These are phyloP conservation scores for Emesis castigata DNA, from an alignment of 2,888 invertebrate genomes.

Conservation along the genomic window DNA sequence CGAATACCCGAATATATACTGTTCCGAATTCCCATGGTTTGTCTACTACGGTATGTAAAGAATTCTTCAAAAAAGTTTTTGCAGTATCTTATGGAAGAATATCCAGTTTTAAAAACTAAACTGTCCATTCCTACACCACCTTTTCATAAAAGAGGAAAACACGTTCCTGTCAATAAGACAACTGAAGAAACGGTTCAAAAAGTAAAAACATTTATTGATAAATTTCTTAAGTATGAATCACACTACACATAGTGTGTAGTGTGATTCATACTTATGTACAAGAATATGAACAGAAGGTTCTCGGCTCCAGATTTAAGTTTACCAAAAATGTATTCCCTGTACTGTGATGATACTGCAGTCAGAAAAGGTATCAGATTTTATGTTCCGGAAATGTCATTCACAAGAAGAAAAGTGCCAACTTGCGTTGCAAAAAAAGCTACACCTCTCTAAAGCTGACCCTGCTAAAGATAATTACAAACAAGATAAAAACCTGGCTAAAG, in stretches of 20 bases:
- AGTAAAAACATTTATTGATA: constrained; percentile 51
- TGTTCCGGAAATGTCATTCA: constrained; percentile 11
- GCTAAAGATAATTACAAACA: constrained; percentile 7
- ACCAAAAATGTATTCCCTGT: neutral
- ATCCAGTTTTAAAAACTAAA: constrained; percentile 26
- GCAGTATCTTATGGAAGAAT: constrained; percentile 44
- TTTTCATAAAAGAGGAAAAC: too few species aligned
- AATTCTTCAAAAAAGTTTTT: constrained; percentile 46
- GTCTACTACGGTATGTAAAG: constrained; percentile 27
- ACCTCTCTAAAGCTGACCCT: constrained; percentile 24
- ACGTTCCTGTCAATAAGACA: constrained; percentile 60
- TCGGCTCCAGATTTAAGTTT: neutral
- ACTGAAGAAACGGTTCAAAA: constrained; percentile 34
- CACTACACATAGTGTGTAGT: constrained; percentile 32
- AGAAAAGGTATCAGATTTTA: constrained; percentile 30
- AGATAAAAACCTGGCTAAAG: neutral
- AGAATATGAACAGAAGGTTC: constrained; percentile 15
- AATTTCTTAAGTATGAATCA: constrained; percentile 33
- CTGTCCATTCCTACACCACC: constrained; percentile 22
- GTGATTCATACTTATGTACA: too few species aligned
- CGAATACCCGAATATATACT: constrained; percentile 36
- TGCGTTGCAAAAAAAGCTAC: neutral
- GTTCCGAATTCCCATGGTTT: constrained; percentile 26
- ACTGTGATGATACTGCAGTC: constrained; percentile 4
- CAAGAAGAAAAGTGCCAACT: neutral